phyloP scores from a whole-genome alignment of 2,888 invertebrate species.

The Chymomyza fuscimana region DNA sequence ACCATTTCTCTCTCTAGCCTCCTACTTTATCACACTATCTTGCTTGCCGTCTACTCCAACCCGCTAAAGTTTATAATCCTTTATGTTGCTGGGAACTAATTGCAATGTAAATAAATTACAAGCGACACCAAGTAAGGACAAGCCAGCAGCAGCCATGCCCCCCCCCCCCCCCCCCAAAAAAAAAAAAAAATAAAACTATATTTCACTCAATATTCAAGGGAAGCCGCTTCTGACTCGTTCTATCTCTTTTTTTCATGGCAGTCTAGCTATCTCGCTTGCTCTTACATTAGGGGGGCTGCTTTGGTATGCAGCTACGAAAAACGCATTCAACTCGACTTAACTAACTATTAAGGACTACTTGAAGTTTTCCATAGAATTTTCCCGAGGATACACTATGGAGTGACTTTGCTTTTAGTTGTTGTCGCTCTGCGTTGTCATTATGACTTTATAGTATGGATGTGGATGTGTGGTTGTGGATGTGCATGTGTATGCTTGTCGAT shows the following conservation, averaged over 20 bases:
- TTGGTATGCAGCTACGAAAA: constrained; percentile 10
- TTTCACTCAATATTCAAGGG: constrained; percentile 70
- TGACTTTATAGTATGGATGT: constrained; percentile 37
- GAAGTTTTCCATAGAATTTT: constrained; percentile 63
- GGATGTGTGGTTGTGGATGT: background rate
- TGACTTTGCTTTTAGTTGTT: constrained; percentile 49
- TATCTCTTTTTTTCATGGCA: constrained; percentile 10
- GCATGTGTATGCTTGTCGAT: constrained; percentile 54
- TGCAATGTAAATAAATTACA: constrained; percentile 78
- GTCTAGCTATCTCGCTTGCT: constrained; percentile 26
- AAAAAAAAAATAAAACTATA: constrained; percentile 3
- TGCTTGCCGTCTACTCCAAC: constrained; percentile 23
- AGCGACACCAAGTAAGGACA: constrained; percentile 57
- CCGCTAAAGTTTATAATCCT: constrained; percentile 71
- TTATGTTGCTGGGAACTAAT: constrained; percentile 76
- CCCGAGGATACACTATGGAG: constrained; percentile 51
- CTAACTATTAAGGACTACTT: constrained; percentile 71
- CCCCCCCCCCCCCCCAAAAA: too few species aligned
- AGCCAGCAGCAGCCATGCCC: constrained; percentile 8
- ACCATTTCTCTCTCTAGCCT: too few species aligned
- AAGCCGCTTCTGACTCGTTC: constrained; percentile 19
- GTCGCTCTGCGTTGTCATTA: constrained; percentile 54
- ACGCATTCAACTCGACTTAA: constrained; percentile 70
- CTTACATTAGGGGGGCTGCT: background rate
- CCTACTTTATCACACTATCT: background rate